Percentiles rank a stretch among this genome's conserved stretches.
These are phyloP conservation scores for Vesta saturnalis DNA, from an alignment of 2,888 invertebrate genomes.

Conservation along the genomic window DNA sequence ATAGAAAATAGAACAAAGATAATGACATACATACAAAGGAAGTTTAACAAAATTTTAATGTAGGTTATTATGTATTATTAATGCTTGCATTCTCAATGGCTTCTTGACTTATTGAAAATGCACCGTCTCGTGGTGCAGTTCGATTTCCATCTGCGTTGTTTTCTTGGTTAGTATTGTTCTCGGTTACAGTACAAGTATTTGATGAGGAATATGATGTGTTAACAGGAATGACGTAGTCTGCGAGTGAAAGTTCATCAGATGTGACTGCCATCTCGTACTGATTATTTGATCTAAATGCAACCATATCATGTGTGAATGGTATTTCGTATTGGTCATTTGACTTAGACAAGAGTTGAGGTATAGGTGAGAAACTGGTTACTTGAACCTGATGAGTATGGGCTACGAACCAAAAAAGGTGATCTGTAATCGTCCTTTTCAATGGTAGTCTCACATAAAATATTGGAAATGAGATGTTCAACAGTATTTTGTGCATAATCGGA, in stretches of 20 bases:
- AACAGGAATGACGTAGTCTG: neutral
- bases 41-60: neutral
- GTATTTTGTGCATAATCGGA: neutral
- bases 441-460: neutral
- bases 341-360: conserved; percentile 4
- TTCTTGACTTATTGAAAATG: neutral
- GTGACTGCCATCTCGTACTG: no score
- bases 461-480: neutral
- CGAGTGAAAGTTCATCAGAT: no score
- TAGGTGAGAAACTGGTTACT: neutral
- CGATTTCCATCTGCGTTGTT: neutral
- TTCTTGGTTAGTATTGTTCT: neutral
- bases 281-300: neutral
- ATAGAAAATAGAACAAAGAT: neutral
- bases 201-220: neutral
- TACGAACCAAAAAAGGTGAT: neutral
- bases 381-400: neutral
- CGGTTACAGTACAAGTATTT: neutral
- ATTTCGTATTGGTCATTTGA: conserved; percentile 8
- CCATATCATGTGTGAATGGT: neutral
- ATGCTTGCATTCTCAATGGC: no score
- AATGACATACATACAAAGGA: neutral
- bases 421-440: neutral
- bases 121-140: neutral
- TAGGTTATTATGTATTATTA: neutral